Conservation (phyloP, 2,797 vertebrate genomes). For the Rhinatrema bivittatum region DNA sequence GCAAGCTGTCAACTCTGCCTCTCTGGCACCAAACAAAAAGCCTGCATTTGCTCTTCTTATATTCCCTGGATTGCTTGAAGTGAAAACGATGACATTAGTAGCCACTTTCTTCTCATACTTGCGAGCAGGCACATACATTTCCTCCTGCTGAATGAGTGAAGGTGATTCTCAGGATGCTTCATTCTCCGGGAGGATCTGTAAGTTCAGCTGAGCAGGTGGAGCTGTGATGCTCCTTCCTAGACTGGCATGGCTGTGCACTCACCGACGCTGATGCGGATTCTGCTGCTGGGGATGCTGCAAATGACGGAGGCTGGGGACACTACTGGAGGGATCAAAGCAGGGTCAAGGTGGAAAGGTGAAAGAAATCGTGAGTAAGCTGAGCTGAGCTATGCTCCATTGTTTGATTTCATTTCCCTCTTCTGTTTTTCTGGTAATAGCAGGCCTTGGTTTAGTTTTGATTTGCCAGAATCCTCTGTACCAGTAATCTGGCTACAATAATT, state of each 20-base stretch:
- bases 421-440: constrained; percentile 14
- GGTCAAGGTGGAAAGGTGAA: constrained; percentile 90
- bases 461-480: constrained; percentile 13
- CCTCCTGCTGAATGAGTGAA: constrained; percentile 35
- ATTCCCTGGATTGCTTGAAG: constrained; percentile 25
- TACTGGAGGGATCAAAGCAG: constrained; percentile 63
- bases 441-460: constrained; percentile 9
- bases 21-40: constrained; percentile 16
- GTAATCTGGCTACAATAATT: constrained; percentile 18
- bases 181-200: constrained; percentile 31
- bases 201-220: constrained; percentile 40
- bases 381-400: constrained; percentile 27
- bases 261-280: constrained; percentile 62
- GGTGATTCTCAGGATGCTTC: too few species aligned
- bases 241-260: constrained; percentile 64
- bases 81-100: constrained; percentile 16
- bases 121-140: constrained; percentile 27
- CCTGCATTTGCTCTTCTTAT: constrained; percentile 19
- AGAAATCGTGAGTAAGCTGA: constrained; percentile 84
- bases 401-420: constrained; percentile 23
- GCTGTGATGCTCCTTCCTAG: constrained; percentile 22
- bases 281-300: constrained; percentile 55
- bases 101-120: constrained; percentile 26
- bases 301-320: constrained; percentile 59
- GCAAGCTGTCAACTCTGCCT: constrained; percentile 33